Conservation (phyloP, 2,888 invertebrate genomes). For the Drosophila anomelani region DNA sequence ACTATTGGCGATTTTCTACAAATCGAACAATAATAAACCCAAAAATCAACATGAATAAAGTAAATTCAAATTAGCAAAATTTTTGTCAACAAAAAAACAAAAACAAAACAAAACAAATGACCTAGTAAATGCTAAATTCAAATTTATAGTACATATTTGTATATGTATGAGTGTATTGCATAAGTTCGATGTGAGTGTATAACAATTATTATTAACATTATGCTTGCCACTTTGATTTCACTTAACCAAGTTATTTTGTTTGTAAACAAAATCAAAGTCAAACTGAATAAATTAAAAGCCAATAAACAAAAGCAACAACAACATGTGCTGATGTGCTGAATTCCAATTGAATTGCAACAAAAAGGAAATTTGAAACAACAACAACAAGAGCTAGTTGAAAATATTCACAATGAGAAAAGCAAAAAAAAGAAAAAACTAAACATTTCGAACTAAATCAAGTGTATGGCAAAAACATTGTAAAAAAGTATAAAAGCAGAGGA, state of each 20-base stretch:
- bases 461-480: slow-evolving; percentile 65
- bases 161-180: slow-evolving; percentile 58
- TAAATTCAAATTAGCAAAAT: slow-evolving; percentile 73
- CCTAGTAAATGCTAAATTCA: slow-evolving; percentile 78
- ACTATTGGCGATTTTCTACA: slow-evolving; percentile 71
- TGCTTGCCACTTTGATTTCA: slow-evolving; percentile 39
- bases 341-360: slow-evolving; percentile 55
- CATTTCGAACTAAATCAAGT: slow-evolving; percentile 32
- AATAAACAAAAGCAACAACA: slow-evolving; percentile 40
- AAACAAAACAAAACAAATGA: slow-evolving; percentile 18
- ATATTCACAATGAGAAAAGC: slow-evolving; percentile 5
- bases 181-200: slow-evolving; percentile 49
- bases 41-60: slow-evolving; percentile 34
- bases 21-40: slow-evolving; percentile 26
- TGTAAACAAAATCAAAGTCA: slow-evolving; percentile 18
- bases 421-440: slow-evolving; percentile 3
- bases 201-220: slow-evolving; percentile 51
- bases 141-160: slow-evolving; percentile 75
- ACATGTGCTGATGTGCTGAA: slow-evolving; percentile 53
- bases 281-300: slow-evolving; percentile 56
- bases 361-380: slow-evolving; percentile 15
- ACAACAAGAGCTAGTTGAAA: slow-evolving; percentile 34
- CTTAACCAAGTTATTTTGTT: slow-evolving; percentile 41
- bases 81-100: slow-evolving; percentile 66
- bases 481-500: slow-evolving; percentile 48